phyloP scores from a whole-genome alignment of 2,113 vertebrate genomes.

The Oryzias javanicus region DNA sequence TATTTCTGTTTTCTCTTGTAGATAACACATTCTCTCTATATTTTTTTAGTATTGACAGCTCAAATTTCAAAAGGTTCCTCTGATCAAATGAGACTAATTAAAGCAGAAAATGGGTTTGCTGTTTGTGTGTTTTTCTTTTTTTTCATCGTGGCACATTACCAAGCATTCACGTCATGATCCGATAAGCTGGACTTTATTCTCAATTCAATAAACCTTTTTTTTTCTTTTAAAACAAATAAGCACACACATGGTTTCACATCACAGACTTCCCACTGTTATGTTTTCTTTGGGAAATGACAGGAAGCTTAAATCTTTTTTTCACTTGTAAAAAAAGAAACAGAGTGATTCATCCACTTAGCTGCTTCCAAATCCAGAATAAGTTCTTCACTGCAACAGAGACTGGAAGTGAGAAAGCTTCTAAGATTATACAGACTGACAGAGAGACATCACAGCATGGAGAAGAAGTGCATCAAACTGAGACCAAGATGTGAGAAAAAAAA shows the following conservation, averaged over 20 bases:
- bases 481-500: constrained; percentile 14
- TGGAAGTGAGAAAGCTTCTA: not conserved
- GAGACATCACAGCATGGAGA: not conserved
- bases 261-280: constrained; percentile 6
- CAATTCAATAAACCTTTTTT: constrained; percentile 12
- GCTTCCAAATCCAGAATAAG: constrained; percentile 7
- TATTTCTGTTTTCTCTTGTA: constrained; percentile 16
- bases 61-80: not conserved
- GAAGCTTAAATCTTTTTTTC: constrained; percentile 5
- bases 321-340: constrained; percentile 5
- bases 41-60: constrained; percentile 1
- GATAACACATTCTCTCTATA: constrained; percentile 33
- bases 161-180: constrained; percentile 8
- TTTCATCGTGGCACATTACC: not conserved
- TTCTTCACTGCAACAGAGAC: constrained; percentile 3
- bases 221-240: constrained; percentile 6
- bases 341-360: constrained; percentile 15
- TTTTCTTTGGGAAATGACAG: constrained; percentile 22
- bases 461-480: not conserved
- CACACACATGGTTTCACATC: constrained; percentile 3
- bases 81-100: constrained; percentile 21
- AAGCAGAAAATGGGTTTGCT: no score
- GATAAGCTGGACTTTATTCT: constrained; percentile 5
- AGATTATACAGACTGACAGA: constrained; percentile 17
- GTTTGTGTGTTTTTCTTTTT: no score